phyloP scores from a whole-genome alignment of 2,113 vertebrate genomes.

The Vireo altiloquus region DNA sequence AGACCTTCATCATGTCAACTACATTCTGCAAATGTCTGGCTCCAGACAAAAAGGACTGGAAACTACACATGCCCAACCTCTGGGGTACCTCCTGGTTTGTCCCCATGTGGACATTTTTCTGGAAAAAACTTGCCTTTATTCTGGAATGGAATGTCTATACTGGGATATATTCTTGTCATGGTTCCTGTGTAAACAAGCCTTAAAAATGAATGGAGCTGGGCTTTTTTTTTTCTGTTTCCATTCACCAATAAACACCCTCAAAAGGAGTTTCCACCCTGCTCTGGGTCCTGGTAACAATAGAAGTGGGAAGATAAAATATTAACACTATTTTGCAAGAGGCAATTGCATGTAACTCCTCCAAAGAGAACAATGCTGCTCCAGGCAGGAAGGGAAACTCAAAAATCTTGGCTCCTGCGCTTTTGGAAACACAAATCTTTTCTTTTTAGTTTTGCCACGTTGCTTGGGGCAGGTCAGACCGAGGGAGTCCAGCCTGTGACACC shows the following conservation, averaged over 20 bases:
- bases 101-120: background rate
- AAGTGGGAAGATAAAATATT: constrained; percentile 44
- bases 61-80: background rate
- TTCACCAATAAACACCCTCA: constrained; percentile 52
- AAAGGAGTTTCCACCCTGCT: constrained; percentile 31
- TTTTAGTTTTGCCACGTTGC: background rate
- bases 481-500: background rate
- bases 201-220: constrained; percentile 42
- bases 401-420: constrained; percentile 7
- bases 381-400: constrained; percentile 40
- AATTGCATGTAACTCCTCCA: constrained; percentile 35
- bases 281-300: constrained; percentile 40
- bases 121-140: constrained; percentile 16
- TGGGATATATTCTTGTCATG: constrained; percentile 31
- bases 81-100: constrained; percentile 27
- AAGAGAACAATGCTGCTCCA: constrained; percentile 50
- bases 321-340: constrained; percentile 47
- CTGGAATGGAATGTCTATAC: constrained; percentile 33
- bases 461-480: background rate
- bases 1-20: background rate
- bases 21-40: constrained; percentile 25
- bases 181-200: constrained; percentile 38
- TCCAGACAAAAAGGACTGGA: background rate
- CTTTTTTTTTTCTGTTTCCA: constrained; percentile 29
- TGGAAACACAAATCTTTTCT: constrained; percentile 25